phyloP scores from a whole-genome alignment of 1,140 invertebrate genomes.

The Marisa cornuarietis region DNA sequence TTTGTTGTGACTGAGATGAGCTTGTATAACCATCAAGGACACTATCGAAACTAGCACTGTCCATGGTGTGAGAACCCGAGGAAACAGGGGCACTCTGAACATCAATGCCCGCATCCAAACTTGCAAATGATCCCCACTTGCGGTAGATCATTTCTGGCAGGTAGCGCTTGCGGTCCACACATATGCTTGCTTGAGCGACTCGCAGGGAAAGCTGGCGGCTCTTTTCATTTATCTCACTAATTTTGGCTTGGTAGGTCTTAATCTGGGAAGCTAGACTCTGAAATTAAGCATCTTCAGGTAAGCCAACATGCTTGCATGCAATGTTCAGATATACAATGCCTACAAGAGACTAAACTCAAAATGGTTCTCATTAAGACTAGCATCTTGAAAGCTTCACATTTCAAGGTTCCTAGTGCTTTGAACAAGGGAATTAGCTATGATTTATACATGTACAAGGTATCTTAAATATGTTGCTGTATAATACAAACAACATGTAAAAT shows the following conservation, averaged over 20 bases:
- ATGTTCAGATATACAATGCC: not conserved
- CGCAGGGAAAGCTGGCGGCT: slow-evolving; percentile 45
- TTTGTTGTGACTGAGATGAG: slow-evolving; percentile 8
- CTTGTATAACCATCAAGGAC: slow-evolving; percentile 14
- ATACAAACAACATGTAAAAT: no score
- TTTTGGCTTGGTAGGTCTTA: slow-evolving; percentile 55
- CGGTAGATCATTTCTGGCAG: slow-evolving; percentile 29
- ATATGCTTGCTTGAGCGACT: slow-evolving; percentile 45
- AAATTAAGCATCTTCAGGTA: slow-evolving; percentile 38
- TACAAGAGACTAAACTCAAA: not conserved
- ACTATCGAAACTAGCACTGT: slow-evolving; percentile 27
- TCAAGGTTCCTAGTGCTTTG: no score
- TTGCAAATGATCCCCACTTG: slow-evolving; percentile 20
- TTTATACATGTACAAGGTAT: no score
- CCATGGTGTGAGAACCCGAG: not conserved
- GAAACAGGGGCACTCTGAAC: slow-evolving; percentile 1
- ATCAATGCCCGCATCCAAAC: not conserved
- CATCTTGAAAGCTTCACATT: no score
- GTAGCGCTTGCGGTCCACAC: slow-evolving; percentile 41
- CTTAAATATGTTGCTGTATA: no score
- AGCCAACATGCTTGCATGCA: slow-evolving; percentile 12
- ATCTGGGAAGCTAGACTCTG: slow-evolving; percentile 63
- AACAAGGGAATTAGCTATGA: no score
- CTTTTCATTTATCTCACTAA: slow-evolving; percentile 58
- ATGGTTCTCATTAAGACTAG: no score